Evolutionary conservation across 2,888 invertebrate species (phyloP).

Genomic region (Pogonocherus hispidulus): DNA sequence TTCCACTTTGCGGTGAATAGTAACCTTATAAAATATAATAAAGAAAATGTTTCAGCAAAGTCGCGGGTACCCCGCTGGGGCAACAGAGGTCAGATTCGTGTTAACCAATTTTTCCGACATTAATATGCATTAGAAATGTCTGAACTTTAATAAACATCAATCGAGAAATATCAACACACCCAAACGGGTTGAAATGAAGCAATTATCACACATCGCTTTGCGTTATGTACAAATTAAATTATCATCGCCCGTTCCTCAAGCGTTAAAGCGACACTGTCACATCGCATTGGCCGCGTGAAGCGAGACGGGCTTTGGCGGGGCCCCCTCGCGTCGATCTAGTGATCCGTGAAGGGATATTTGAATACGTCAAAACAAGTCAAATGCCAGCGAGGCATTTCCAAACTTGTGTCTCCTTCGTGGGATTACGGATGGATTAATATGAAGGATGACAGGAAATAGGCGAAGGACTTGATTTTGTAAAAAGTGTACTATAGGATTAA

Average conservation of each 20-base stretch:
- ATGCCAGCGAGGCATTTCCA: conserved; percentile 32
- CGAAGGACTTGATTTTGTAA: background rate
- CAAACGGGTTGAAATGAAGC: conserved; percentile 43
- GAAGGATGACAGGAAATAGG: background rate
- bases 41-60: conserved; percentile 29
- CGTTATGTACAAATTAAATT: conserved; percentile 37
- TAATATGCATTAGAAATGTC: conserved; percentile 45
- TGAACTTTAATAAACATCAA: conserved; percentile 37
- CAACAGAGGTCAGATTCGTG: conserved; percentile 40
- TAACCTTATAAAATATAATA: conserved; percentile 9
- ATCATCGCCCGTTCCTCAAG: conserved; percentile 37
- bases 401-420: conserved; percentile 12
- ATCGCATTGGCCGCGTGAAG: conserved; percentile 25
- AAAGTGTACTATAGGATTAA: too few species aligned
- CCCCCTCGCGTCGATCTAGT: conserved; percentile 21
- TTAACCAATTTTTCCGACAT: conserved; percentile 36
- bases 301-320: conserved; percentile 8
- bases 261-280: conserved; percentile 47
- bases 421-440: background rate
- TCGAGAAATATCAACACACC: conserved; percentile 33
- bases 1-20: conserved; percentile 25
- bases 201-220: conserved; percentile 48
- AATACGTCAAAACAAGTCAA: conserved; percentile 42
- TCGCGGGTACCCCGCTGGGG: conserved; percentile 26
- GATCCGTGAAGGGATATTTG: conserved; percentile 38